These are phyloP conservation scores for Pentalonia nigronervosa DNA, from an alignment of 1,140 invertebrate species.

Conservation along the genomic window DNA sequence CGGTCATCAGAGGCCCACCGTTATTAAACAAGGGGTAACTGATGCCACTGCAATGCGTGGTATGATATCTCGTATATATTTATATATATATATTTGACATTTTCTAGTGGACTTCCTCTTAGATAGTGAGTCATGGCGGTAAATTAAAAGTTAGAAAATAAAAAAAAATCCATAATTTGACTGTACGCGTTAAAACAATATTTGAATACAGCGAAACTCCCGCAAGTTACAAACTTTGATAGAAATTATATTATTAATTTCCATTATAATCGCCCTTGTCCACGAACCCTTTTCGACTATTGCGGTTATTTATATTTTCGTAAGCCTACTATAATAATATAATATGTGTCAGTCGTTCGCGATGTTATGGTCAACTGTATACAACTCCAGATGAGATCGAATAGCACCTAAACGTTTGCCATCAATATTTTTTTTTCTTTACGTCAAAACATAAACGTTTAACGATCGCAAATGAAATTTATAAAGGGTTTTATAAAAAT, in stretches of 20 bases:
- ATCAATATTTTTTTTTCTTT: not conserved
- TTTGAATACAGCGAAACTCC: not conserved
- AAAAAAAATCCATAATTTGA: not conserved
- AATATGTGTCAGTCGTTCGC: not conserved
- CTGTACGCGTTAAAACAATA: not conserved
- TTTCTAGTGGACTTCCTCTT: not conserved
- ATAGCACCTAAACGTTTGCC: not conserved
- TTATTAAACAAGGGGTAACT: no score
- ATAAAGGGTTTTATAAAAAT: no score
- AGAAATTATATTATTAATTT: not conserved
- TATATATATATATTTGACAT: not conserved
- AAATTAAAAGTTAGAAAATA: not conserved
- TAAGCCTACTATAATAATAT: no score
- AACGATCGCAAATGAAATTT: not conserved
- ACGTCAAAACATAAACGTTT: not conserved
- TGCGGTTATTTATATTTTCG: not conserved
- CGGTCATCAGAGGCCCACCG: not conserved
- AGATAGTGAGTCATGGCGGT: not conserved
- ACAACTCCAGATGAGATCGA: not conserved
- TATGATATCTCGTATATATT: not conserved
- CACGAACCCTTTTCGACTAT: not conserved
- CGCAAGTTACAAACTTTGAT: not conserved
- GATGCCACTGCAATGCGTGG: not conserved
- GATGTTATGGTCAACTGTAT: not conserved
- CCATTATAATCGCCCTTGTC: no score